Percentiles rank a stretch among this genome's conserved stretches.
Evolutionary conservation across 2,113 vertebrate species (phyloP).

Genomic region (Bufo gargarizans): DNA sequence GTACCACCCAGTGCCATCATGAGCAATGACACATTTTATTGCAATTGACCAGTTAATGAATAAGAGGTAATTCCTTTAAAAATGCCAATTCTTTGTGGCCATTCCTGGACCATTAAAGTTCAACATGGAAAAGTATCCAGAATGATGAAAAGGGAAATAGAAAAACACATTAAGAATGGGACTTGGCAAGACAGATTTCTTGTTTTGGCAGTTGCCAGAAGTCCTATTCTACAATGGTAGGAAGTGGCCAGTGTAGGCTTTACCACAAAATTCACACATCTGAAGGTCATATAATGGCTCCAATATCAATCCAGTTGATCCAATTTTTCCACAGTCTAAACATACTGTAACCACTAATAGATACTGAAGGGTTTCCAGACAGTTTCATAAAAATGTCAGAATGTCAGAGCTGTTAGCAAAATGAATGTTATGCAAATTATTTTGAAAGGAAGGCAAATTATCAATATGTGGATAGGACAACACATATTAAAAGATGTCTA

Average conservation of each 20-base stretch:
- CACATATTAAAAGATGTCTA: neutral
- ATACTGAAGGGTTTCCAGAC: neutral
- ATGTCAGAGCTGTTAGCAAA: neutral
- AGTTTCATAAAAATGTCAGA: constrained; percentile 18
- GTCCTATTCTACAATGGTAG: neutral
- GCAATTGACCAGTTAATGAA: neutral
- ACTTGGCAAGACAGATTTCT: neutral
- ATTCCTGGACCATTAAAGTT: neutral
- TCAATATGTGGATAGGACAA: neutral
- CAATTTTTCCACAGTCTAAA: neutral
- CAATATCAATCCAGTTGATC: constrained; percentile 2
- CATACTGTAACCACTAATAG: constrained; percentile 24
- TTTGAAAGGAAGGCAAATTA: neutral
- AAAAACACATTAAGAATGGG: neutral
- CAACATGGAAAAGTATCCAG: neutral
- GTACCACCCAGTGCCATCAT: neutral
- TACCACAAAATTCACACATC: constrained; percentile 17
- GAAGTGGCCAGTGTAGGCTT: constrained; percentile 1
- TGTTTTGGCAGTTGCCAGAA: neutral
- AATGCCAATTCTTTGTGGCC: neutral
- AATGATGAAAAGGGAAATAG: neutral
- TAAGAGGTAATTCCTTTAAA: neutral
- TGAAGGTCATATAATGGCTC: constrained; percentile 7
- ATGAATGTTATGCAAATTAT: neutral
- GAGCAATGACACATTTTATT: neutral